A percentile compares a stretch with the other conserved stretches of the same genome.
Evolutionary conservation across 2,888 invertebrate species (phyloP).

Genomic region (Sinhomidia bicolor): DNA sequence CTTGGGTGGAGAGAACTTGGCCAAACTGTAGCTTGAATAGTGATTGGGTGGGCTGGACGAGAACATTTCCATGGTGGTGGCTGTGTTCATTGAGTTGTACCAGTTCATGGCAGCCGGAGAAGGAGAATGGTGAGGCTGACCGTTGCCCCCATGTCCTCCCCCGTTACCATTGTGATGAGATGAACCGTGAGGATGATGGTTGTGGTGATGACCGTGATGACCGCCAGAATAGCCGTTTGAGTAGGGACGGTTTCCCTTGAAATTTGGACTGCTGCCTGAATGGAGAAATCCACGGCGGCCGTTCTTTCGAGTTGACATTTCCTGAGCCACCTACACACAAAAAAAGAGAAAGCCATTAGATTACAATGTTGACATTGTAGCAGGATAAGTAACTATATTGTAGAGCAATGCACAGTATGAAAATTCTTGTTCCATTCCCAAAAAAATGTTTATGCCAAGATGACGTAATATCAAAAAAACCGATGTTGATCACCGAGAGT

Average conservation of each 20-base stretch:
- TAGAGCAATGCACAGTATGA: not conserved
- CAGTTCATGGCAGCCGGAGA: constrained; percentile 79
- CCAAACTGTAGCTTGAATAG: constrained; percentile 76
- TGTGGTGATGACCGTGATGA: constrained; percentile 68
- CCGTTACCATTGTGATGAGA: constrained; percentile 62
- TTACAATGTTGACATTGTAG: not conserved
- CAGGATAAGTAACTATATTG: not conserved
- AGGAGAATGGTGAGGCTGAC: constrained; percentile 76
- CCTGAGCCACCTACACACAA: constrained; percentile 73
- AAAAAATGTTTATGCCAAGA: not conserved
- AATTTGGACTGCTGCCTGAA: constrained; percentile 77
- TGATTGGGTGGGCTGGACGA: constrained; percentile 78
- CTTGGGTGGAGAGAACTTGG: constrained; percentile 78
- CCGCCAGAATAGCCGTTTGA: constrained; percentile 71
- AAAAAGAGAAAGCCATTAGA: constrained; percentile 27
- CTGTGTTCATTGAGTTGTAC: constrained; percentile 77
- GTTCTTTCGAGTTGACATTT: constrained; percentile 78
- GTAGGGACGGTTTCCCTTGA: constrained; percentile 75
- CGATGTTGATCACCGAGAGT: not conserved
- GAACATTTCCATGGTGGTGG: constrained; percentile 74
- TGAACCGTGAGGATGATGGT: constrained; percentile 66
- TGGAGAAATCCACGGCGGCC: constrained; percentile 77
- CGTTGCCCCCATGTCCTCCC: constrained; percentile 61
- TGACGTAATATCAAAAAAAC: constrained; percentile 25
- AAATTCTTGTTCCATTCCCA: constrained; percentile 1